Base-by-base conservation (phyloP, 2,888 invertebrate genomes). In the Laspeyria flexula region DNA sequence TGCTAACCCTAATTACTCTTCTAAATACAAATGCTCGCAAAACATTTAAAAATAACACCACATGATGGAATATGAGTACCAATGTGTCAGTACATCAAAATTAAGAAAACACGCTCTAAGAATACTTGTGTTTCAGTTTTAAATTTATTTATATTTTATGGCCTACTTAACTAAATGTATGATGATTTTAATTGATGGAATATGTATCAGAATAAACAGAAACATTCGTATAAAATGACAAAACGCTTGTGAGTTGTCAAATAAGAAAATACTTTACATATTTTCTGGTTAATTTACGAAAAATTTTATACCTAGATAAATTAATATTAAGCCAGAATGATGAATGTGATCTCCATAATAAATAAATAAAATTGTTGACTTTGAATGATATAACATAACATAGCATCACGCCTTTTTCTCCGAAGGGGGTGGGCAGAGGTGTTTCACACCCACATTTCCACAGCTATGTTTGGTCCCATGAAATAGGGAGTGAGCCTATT, bases 1-100 rank as follows among this genome's bases (percentile, higher is more conserved):
- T 38, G 57, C 49, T 80, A 80, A 64, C 81, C 80, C 77, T 81
- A 81, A 82, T 83, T 79, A 74, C 71, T 56, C 61, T 64, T 43
- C 72, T 53, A 59, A 75, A 65, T 58, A 34, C 57, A 70, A 46
- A 61, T 73, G 42, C 27, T 43, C 15, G 25, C 13, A 43, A 43
- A 23, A 30, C 10, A 31, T 13, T 18, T 11, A 5, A 23, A 42
- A 31, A 42, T 27, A 42, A 23, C 13, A 15, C 41, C 21, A 9
- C 13, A 6, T 33, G 42, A 42, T 42, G 33, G 34, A 39, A 45
- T 40, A 18, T 35, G 43, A 29, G 40, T 53, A 13, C 21, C 12
- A 45, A 50, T 41, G 16, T 38, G 33, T 29, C 21, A 39, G 5
- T 46, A n/a, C 39, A 25, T 13, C 12, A 37, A 16, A 43, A 46